phyloP scores from a whole-genome alignment of 1,140 invertebrate genomes.

The Aphelinus atriplicis region DNA sequence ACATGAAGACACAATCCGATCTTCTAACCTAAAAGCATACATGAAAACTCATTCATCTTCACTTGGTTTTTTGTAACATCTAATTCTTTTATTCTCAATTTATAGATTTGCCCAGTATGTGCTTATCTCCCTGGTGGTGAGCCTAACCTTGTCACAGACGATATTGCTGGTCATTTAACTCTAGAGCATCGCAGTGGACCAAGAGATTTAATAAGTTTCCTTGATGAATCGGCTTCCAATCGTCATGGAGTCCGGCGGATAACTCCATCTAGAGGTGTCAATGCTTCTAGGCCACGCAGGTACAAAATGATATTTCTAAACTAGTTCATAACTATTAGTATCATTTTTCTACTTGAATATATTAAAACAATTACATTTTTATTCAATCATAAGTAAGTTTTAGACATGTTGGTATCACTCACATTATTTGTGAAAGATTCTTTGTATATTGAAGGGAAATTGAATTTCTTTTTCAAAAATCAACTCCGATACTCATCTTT shows the following conservation, averaged over 20 bases:
- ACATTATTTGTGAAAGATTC: too few relatives aligned
- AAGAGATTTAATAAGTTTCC: conserved; percentile 86
- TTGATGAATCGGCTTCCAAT: conserved; percentile 87
- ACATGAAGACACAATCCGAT: neutral
- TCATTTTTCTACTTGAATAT: too few relatives aligned
- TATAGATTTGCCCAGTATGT: conserved; percentile 93
- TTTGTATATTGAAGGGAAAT: too few relatives aligned
- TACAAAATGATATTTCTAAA: conserved; percentile 33
- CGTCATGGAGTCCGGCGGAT: conserved; percentile 86
- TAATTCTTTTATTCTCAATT: neutral
- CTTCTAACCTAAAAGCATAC: conserved; percentile 23
- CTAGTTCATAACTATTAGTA: too few relatives aligned
- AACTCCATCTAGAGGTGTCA: conserved; percentile 80
- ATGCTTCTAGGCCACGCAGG: conserved; percentile 78
- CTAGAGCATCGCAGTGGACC: conserved; percentile 91
- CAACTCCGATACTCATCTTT: too few relatives aligned
- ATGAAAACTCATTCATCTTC: too few relatives aligned
- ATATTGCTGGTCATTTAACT: conserved; percentile 95
- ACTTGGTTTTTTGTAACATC: neutral
- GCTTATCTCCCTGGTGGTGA: conserved; percentile 94
- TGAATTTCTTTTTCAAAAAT: too few relatives aligned
- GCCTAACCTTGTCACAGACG: conserved; percentile 96
- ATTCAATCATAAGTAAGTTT: conserved; percentile 4
- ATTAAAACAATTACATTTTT: neutral
- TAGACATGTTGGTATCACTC: neutral